Evolutionary conservation across 1,140 invertebrate genomes (phyloP), one percentile per base, ranked within the genome.

Genomic region (Dufourea novaeangliae): DNA sequence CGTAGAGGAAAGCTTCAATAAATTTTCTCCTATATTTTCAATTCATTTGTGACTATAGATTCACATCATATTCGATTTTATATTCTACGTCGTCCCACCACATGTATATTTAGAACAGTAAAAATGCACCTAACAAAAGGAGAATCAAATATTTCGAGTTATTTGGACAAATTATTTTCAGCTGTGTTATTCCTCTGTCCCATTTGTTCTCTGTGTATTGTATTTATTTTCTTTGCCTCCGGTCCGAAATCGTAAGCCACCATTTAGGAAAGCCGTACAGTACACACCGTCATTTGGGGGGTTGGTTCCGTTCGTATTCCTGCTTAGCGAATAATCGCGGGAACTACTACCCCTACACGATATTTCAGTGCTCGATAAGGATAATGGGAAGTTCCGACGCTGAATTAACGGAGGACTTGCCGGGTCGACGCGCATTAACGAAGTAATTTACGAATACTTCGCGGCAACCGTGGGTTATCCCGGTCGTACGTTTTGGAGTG

Each of bases 381-480:
- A 59, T 77, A 77, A 77, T 71, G 75, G 68, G 34, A 54, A 70
- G 63, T 44, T 25, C 57, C 56, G 56, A 63, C 59, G 67, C 76
- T 83, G 75, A 83, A 83, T 83, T 83, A 83, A 79, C 62, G 76
- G 66, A 67, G 69, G 64, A 75, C 66, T 83, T 50, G 72, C 57
- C 39, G 62, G 62, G 50, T 72, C 69, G 62, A 34, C 71, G 57
- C 68, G 74, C 81, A 83, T 84, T 83, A 84, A 84, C 82, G 39
- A 64, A 75, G 77, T 80, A 84, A 83, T 84, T 84, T 75, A 70
- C 77, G 67, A 80, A 83, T 84, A 68, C 50, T 50, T 74, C 46
- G 69, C 63, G 68, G 52, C 67, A 78, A 82, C 34, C 52, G 44
- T 69, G 57, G 75, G 57, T 71, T 77, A 77, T 71, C 57, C 62